Percentiles rank a stretch among this genome's conserved stretches.
phyloP scores from a whole-genome alignment of 2,888 invertebrate genomes.

The Heterodera filipjevi region DNA sequence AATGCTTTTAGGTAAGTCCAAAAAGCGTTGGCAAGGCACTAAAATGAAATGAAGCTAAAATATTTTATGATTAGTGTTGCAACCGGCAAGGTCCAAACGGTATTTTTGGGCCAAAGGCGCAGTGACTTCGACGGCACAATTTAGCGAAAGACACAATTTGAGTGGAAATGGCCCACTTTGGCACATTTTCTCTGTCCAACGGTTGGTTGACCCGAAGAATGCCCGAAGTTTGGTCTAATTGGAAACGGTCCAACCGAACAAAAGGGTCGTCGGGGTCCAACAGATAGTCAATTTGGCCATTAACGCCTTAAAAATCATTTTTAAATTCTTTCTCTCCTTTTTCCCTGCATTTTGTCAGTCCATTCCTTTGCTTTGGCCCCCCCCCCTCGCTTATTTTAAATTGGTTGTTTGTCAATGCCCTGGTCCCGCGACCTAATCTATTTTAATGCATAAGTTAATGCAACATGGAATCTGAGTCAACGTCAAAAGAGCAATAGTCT shows the following conservation, averaged over 20 bases:
- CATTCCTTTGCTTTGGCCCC: neutral
- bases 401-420: too few species aligned
- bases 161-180: neutral
- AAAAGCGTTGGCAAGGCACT: constrained; percentile 59
- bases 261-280: constrained; percentile 70
- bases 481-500: too few species aligned
- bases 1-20: constrained; percentile 53
- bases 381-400: neutral
- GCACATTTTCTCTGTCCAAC: constrained; percentile 54
- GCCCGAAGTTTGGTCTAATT: constrained; percentile 61
- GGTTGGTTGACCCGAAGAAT: constrained; percentile 57
- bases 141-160: too few species aligned
- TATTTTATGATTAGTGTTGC: neutral
- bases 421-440: too few species aligned
- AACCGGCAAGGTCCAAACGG: neutral
- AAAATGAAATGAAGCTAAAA: constrained; percentile 35
- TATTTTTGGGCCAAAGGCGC: constrained; percentile 24
- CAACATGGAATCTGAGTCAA: too few species aligned
- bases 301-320: too few species aligned
- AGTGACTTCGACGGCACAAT: constrained; percentile 11
- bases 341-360: neutral
- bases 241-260: constrained; percentile 52
- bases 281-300: constrained; percentile 75
- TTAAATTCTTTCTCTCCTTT: constrained; percentile 3
- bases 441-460: too few species aligned